Percentiles rank a stretch among this genome's conserved stretches.
These are phyloP conservation scores for Stichopus chloronotus DNA, from an alignment of 35 echinoderm and acorn worm genomes.

Conservation along the genomic window DNA sequence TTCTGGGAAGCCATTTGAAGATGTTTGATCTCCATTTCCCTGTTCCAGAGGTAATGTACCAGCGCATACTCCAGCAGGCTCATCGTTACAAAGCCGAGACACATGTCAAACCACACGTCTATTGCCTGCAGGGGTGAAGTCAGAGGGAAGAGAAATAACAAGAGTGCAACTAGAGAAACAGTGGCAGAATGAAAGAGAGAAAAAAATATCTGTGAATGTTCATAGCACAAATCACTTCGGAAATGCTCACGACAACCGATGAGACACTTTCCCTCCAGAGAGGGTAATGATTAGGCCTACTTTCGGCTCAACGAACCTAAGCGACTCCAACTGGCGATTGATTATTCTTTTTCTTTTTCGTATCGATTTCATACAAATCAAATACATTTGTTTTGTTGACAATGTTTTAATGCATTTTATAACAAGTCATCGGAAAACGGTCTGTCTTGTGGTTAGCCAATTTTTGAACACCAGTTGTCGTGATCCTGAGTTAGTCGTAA, in stretches of 20 bases:
- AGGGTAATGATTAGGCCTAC: not conserved
- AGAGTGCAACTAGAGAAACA: not conserved
- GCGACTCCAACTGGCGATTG: not conserved
- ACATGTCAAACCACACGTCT: slow-evolving; percentile 91
- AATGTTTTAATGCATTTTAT: no score
- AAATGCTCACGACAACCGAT: not conserved
- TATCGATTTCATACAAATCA: no score
- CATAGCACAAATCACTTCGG: not conserved
- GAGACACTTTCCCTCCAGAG: not conserved
- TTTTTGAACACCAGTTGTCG: no score
- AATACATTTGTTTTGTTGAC: no score
- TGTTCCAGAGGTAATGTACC: slow-evolving; percentile 89
- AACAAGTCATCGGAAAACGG: no score
- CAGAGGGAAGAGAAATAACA: not conserved
- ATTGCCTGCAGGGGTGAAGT: slow-evolving; percentile 71
- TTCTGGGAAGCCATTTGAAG: slow-evolving; percentile 62
- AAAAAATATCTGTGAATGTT: not conserved
- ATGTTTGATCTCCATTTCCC: slow-evolving; percentile 71
- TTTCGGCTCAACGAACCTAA: not conserved
- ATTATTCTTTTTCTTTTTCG: no score
- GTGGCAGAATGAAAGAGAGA: not conserved
- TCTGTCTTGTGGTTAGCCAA: no score
- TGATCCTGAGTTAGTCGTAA: no score
- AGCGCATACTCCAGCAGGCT: slow-evolving; percentile 86
- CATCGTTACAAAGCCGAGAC: slow-evolving; percentile 75